Base-by-base conservation (phyloP, 1,140 invertebrate species). In the Gryllus bimaculatus region DNA sequence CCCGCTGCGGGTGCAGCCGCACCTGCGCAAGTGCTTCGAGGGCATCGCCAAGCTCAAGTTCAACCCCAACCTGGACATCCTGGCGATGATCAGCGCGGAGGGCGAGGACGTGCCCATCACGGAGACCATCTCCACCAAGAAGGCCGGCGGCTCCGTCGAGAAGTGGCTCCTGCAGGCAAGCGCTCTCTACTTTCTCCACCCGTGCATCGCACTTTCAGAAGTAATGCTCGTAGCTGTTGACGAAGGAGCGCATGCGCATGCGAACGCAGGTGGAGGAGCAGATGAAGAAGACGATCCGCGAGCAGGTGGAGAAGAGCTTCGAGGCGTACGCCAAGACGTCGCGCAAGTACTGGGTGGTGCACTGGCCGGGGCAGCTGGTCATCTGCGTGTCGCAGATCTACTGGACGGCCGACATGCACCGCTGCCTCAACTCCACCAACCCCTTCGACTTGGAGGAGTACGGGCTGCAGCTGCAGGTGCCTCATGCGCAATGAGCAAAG, bases 21-120 rank as follows among this genome's bases (percentile, higher is more conserved):
- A 97, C 89, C 87, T 98, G 75, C 94, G 94, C 85, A 98, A 98
- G 87, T 97, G 94, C 86, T 97, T 98, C 82, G 94, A 96, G 86
- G 93, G 92, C 48, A 93, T 94, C 79, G 88, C 89, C 80, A 86
- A 87, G 79, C 85, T 94, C 47, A 88, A 91, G 81, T 96, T 98
- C 84, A 93, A 95, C 83, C 81, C 88, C 0, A 86, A 90, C n/a
- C 87, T 94, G 75, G 92, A 95, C 83, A 96, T 98, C 80, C 90
- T 90, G 20, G 91, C 93, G 12, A 96, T 98, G 93, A 88, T 92
- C 80, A 96, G 94, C 83, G 91, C 91, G 84, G 95, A 97, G 86
- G 90, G 90, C 74, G 96, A 98, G 86, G 87, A 92, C 83, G 90
- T 98, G 0, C 86, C 88, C 77, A 90, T 96, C 78, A 86, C 90